A percentile compares a stretch with the other conserved stretches of the same genome.
Evolutionary conservation across 2,888 invertebrate species (phyloP).

Genomic region (Erebia aethiops): DNA sequence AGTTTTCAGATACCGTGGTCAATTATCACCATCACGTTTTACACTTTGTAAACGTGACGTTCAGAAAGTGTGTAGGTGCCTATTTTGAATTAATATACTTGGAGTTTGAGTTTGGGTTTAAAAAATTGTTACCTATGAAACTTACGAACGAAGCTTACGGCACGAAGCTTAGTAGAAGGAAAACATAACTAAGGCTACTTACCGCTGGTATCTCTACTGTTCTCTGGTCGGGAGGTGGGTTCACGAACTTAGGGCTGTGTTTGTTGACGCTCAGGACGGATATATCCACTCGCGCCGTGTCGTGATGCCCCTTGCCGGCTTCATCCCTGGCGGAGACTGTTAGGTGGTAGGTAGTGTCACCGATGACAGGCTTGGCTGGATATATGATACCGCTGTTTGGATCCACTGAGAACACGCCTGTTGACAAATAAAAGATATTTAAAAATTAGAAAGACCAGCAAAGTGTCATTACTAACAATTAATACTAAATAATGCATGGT

Average conservation of each 20-base stretch:
- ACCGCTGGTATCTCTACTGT: conserved; percentile 93
- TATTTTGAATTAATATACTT: too few relatives aligned
- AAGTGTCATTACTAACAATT: too few relatives aligned
- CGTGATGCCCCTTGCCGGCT: conserved; percentile 86
- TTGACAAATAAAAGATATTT: too few relatives aligned
- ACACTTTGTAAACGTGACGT: too few relatives aligned
- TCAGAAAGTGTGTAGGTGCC: too few relatives aligned
- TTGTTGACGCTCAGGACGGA: conserved; percentile 91
- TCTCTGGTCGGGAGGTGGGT: conserved; percentile 88
- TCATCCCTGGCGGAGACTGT: conserved; percentile 90
- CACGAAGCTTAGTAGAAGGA: background rate
- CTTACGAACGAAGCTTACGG: too few relatives aligned
- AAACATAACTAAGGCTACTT: conserved; percentile 33
- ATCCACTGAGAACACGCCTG: conserved; percentile 90
- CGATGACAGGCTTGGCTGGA: conserved; percentile 87
- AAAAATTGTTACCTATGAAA: too few relatives aligned
- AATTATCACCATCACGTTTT: too few relatives aligned
- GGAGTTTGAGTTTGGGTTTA: too few relatives aligned
- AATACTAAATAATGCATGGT: too few relatives aligned
- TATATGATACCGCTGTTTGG: conserved; percentile 91
- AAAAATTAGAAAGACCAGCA: too few relatives aligned
- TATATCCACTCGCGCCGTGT: conserved; percentile 88
- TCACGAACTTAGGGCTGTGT: conserved; percentile 90
- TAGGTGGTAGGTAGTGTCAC: conserved; percentile 81
- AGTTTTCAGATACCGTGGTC: too few relatives aligned